Conservation (phyloP, 2,797 vertebrate genomes). For the Balearica regulorum region DNA sequence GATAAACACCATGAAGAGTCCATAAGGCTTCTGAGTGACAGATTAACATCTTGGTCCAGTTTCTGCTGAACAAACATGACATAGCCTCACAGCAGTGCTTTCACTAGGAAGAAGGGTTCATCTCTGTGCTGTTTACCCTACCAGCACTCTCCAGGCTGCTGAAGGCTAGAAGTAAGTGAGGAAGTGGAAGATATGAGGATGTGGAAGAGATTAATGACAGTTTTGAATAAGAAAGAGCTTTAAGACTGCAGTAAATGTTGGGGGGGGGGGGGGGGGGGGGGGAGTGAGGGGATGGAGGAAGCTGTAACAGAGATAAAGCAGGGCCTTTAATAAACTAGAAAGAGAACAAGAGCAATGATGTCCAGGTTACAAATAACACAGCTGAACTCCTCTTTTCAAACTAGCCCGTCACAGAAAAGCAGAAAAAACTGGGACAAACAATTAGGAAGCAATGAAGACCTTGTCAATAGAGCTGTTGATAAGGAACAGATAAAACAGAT, state of each 20-base stretch:
- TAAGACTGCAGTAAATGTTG: not conserved
- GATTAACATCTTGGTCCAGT: not conserved
- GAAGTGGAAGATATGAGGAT: not conserved
- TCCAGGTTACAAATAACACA: conserved; percentile 23
- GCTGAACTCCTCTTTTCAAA: conserved; percentile 9
- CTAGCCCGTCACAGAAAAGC: conserved; percentile 4
- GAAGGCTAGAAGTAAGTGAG: not conserved
- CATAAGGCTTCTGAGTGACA: not conserved
- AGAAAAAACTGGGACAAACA: conserved; percentile 24
- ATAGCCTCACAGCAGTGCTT: not conserved
- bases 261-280: not conserved
- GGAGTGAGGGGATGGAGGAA: not conserved
- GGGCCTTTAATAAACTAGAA: conserved; percentile 9
- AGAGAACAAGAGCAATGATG: conserved; percentile 30
- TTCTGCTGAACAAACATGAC: not conserved
- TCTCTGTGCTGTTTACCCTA: not conserved
- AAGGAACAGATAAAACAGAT: conserved; percentile 19
- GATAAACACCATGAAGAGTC: not conserved
- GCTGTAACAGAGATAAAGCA: conserved; percentile 8
- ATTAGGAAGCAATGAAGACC: conserved; percentile 34
- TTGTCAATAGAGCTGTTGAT: conserved; percentile 50
- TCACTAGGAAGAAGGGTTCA: not conserved
- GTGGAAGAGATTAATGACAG: not conserved
- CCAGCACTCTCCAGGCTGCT: not conserved
- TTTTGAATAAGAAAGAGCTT: not conserved